phyloP scores from a whole-genome alignment of 92 coral and sea anemone genomes.

The Parazoanthus swiftii region DNA sequence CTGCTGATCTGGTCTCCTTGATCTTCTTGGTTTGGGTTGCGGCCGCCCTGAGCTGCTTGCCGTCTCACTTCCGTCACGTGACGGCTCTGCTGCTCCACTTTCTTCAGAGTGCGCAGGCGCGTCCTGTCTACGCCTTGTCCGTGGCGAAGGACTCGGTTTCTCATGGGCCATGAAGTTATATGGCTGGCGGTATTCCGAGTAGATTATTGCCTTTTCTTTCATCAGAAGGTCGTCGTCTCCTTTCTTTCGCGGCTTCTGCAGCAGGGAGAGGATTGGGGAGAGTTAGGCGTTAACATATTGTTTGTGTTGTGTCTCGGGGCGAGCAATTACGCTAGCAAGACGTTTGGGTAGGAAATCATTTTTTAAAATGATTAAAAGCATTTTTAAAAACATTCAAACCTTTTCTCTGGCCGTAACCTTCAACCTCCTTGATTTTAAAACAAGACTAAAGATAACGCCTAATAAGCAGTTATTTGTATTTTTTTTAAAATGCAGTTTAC shows the following conservation, averaged over 20 bases:
- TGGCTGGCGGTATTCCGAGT: slow-evolving; percentile 96
- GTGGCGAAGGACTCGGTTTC: slow-evolving; percentile 55
- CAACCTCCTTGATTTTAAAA: no score
- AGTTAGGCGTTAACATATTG: slow-evolving; percentile 30
- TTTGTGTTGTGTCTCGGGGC: background rate
- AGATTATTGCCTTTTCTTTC: slow-evolving; percentile 90
- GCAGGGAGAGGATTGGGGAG: slow-evolving; percentile 40
- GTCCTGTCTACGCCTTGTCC: slow-evolving; percentile 37
- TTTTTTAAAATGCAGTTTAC: no score
- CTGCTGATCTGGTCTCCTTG: slow-evolving; percentile 19
- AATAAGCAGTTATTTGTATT: no score
- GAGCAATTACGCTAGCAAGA: background rate
- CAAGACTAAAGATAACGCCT: no score
- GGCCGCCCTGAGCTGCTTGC: slow-evolving; percentile 4
- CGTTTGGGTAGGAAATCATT: no score
- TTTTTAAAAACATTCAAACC: no score
- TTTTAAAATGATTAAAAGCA: no score
- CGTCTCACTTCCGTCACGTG: slow-evolving; percentile 27
- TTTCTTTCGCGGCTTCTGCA: slow-evolving; percentile 68
- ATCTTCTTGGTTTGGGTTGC: slow-evolving; percentile 25
- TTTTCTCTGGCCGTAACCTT: no score
- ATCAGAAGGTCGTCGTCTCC: slow-evolving; percentile 73
- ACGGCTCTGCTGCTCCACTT: background rate
- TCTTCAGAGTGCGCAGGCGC: slow-evolving; percentile 8
- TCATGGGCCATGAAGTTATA: slow-evolving; percentile 87